Evolutionary conservation across 2,113 vertebrate species (phyloP).

Genomic region (Notarius quadriscutis): DNA sequence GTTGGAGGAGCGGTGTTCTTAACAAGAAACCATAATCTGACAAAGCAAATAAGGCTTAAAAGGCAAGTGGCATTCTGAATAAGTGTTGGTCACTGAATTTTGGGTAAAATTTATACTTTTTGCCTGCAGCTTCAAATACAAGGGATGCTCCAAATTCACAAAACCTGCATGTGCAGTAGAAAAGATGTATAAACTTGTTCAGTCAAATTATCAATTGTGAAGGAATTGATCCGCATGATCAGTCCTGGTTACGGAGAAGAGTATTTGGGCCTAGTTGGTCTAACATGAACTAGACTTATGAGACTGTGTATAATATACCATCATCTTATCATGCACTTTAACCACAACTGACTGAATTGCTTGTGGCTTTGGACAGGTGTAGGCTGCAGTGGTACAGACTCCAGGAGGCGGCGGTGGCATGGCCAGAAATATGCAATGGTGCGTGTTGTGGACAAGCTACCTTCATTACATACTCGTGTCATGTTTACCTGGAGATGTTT

Average conservation of each 20-base stretch:
- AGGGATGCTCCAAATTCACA: no score
- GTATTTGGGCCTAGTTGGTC: neutral
- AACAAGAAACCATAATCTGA: neutral
- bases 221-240: neutral
- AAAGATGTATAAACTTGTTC: neutral
- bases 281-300: neutral
- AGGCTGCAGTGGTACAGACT: neutral
- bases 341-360: neutral
- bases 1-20: neutral
- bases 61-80: neutral
- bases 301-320: neutral
- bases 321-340: neutral
- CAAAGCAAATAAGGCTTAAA: neutral
- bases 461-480: neutral
- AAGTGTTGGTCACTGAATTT: neutral
- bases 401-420: neutral
- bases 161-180: no score
- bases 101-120: neutral
- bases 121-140: neutral
- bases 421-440: neutral
- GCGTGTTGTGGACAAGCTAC: neutral
- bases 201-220: neutral
- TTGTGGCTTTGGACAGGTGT: neutral
- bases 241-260: neutral
- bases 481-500: constrained; percentile 78